Base-by-base conservation (phyloP, 1,140 invertebrate species). In the Microplitis demolitor region DNA sequence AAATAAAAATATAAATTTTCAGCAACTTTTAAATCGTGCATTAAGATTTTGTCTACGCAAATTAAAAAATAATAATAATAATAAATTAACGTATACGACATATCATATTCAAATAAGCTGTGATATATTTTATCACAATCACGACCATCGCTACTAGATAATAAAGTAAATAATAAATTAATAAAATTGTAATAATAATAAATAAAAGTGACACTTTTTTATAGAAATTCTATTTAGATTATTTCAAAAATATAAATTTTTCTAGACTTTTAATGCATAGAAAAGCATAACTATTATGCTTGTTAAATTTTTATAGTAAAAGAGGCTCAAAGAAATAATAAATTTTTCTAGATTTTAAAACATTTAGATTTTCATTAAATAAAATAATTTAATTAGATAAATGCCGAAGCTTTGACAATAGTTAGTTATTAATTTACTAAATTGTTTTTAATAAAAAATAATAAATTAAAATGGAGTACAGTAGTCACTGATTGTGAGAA, bases 71-170 rank as follows among this genome's bases (percentile, higher is more conserved):
- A 45, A 45, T 45, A 45, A 9, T 45, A 45, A 64, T 54, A 13
- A 39, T 31, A 31, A 39, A 45, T 39, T 72, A 77, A 72, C 76
- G 72, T 68, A 66, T 75, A 71, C 77, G 64, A 84, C 83, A 84
- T 84, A 85, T 85, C 84, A 83, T 82, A 78, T 80, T 78, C 4
- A 14, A 76, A 78, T 76, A 78, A 80, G 78, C 83, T 85, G 84
- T 84, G 83, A 85, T 84, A 84, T 80, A 74, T 76, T 11, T 45
- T 45, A 45, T 45, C 39, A 45, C 39, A 45, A 45, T 45, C 39
- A 45, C 39, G 39, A 45, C 39, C 39, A 45, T 45, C 39, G 39
- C 39, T 45, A 45, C 39, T 45, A 45, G 39, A 11, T 45, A 45
- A 70, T 54, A 69, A 74, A 66, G 70, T 50, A 69, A 68, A 76